These are phyloP conservation scores for Lagopus leucura DNA, from an alignment of 2,113 vertebrate genomes.

Conservation along the genomic window DNA sequence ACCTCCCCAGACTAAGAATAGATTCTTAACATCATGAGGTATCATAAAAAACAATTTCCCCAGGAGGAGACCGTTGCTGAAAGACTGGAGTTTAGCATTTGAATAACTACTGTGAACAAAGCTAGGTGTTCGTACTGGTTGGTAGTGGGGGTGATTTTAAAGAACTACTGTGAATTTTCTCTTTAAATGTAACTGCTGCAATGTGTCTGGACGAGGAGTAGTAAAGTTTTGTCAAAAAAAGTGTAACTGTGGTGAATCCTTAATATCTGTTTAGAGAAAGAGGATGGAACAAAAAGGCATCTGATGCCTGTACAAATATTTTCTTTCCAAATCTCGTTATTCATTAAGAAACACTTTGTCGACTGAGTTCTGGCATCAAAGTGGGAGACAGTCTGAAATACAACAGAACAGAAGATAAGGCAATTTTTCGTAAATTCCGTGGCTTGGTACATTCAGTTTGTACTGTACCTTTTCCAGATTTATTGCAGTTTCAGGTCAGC, in stretches of 20 bases:
- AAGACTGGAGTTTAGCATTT: neutral
- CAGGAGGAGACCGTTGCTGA: neutral
- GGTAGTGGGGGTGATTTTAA: constrained; percentile 43
- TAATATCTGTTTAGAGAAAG: neutral
- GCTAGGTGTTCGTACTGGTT: neutral
- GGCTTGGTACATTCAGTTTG: constrained; percentile 23
- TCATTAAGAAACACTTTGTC: neutral
- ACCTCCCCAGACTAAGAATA: neutral
- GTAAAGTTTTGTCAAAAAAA: neutral
- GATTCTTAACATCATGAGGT: neutral
- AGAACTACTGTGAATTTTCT: neutral
- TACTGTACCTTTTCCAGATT: constrained; percentile 6
- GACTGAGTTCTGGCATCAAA: neutral
- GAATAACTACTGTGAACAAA: neutral
- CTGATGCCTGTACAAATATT: neutral
- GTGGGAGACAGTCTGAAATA: constrained; percentile 32
- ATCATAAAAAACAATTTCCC: neutral
- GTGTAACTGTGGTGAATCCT: neutral
- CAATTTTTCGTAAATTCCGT: neutral
- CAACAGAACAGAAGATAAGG: constrained; percentile 13
- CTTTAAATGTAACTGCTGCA: neutral
- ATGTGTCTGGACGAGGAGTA: neutral
- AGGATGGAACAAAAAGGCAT: neutral
- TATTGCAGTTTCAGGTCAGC: neutral
- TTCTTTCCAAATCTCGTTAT: constrained; percentile 19